Evolutionary conservation across 2,888 invertebrate species (phyloP).

Genomic region (Malthinus seriepunctatus): DNA sequence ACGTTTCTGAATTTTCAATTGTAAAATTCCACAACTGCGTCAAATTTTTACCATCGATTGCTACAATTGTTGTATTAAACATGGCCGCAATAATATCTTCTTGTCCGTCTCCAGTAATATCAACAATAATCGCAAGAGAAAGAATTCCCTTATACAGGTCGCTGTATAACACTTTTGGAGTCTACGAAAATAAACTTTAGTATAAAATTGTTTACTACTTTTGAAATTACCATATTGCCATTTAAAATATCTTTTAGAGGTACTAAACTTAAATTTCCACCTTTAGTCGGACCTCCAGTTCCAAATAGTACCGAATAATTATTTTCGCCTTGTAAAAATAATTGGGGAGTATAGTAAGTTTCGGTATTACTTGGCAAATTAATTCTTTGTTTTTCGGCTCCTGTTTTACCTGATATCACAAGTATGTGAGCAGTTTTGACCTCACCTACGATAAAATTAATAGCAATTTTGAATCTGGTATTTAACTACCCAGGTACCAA

Average conservation of each 20-base stretch:
- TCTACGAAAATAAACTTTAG: conserved; percentile 44
- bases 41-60: conserved; percentile 71
- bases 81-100: conserved; percentile 74
- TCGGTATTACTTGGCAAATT: conserved; percentile 68
- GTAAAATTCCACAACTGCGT: conserved; percentile 74
- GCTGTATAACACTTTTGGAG: conserved; percentile 60
- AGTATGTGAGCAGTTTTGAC: conserved; percentile 66
- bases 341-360: conserved; percentile 71
- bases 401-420: conserved; percentile 71
- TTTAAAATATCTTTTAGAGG: conserved; percentile 60
- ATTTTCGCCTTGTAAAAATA: conserved; percentile 64
- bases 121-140: conserved; percentile 67
- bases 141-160: conserved; percentile 69
- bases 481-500: conserved; percentile 32
- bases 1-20: conserved; percentile 68
- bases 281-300: conserved; percentile 73
- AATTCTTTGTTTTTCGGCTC: conserved; percentile 64
- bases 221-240: conserved; percentile 54
- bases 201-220: conserved; percentile 19
- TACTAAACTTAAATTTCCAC: conserved; percentile 71
- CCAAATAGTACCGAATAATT: conserved; percentile 68
- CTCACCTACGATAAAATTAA: conserved; percentile 37
- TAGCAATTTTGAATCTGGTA: no score
- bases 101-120: conserved; percentile 71
- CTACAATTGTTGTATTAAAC: conserved; percentile 72